These are phyloP conservation scores for Frankliniella fusca DNA, from an alignment of 2,888 invertebrate species.

Conservation along the genomic window DNA sequence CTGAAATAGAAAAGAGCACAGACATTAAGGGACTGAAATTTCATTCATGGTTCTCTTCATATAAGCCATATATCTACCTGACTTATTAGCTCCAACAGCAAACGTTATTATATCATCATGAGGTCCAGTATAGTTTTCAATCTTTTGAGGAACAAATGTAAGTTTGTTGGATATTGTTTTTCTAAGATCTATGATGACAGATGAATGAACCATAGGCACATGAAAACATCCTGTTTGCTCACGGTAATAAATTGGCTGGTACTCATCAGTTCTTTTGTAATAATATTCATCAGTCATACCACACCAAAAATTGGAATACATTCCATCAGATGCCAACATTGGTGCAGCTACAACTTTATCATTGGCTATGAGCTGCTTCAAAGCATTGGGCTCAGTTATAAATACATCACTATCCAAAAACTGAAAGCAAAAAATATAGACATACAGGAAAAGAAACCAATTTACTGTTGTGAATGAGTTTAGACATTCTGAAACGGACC, in stretches of 20 bases:
- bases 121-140: conserved; percentile 66
- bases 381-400: conserved; percentile 61
- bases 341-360: conserved; percentile 70
- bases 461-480: neutral
- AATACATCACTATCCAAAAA: conserved; percentile 83
- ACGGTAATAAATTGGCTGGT: conserved; percentile 70
- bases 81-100: conserved; percentile 72
- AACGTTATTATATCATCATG: conserved; percentile 90
- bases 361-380: conserved; percentile 60
- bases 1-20: conserved; percentile 44
- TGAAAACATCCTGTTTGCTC: conserved; percentile 67
- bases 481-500: conserved; percentile 54
- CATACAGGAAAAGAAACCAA: conserved; percentile 7
- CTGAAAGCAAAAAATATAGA: conserved; percentile 51
- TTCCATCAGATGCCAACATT: conserved; percentile 76
- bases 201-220: conserved; percentile 90
- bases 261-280: conserved; percentile 77
- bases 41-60: conserved; percentile 11
- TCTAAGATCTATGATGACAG: conserved; percentile 73
- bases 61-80: conserved; percentile 48
- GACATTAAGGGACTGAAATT: no score
- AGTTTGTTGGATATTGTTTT: conserved; percentile 57
- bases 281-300: conserved; percentile 84
- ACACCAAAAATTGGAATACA: conserved; percentile 96
- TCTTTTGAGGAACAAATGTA: conserved; percentile 66